Base-by-base conservation (phyloP, 2,888 invertebrate genomes). In the Camptogramma bilineatum region DNA sequence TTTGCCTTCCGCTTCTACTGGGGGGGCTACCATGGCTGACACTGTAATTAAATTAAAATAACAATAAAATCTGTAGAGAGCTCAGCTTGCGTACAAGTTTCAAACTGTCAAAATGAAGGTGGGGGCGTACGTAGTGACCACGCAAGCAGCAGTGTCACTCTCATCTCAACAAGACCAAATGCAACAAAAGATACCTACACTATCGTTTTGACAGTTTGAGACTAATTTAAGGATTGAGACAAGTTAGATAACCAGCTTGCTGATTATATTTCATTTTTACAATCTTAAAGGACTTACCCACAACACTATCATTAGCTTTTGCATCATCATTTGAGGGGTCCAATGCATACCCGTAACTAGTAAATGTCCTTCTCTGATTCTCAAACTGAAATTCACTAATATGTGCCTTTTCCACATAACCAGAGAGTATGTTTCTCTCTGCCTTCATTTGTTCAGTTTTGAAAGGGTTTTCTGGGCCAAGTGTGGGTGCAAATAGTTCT, bases 351-450 rank as follows among this genome's bases (percentile, higher is more conserved):
- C 99, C 99, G 81, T 97, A 99, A 82, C 98, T 98, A 42, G 96
- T 95, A 85, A 99, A 99, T 17, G 99, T 99, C 77, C 98, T 92
- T 62, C 99, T 94, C 83, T 99, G 99, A 84, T 97, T 98, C 87
- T 99, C 99, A 94, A 99, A 99, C 78, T 99, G 98, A 87, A 99
- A 99, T 76, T 97, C 97, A 88, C 97, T 99, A 54, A 99, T 96
- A 85, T 99, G 98, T 0, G 99, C 98, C 70, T 96, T 96, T 82
- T 99, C 99, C 0, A 99, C 97, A 89, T 95, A 98, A 0, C 99
- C 99, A 0, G 99, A 96, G 10, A 99, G 91, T 77, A 97, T 98
- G 83, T 99, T 99, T 81, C 98, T 96, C 5, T 94, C 94, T 0
- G 99, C 97, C 70, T 94, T 95, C 92, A 98, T 97, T 80, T 98